Conservation (phyloP, 2,797 vertebrate genomes). For the Platyrinchus mystaceus region DNA sequence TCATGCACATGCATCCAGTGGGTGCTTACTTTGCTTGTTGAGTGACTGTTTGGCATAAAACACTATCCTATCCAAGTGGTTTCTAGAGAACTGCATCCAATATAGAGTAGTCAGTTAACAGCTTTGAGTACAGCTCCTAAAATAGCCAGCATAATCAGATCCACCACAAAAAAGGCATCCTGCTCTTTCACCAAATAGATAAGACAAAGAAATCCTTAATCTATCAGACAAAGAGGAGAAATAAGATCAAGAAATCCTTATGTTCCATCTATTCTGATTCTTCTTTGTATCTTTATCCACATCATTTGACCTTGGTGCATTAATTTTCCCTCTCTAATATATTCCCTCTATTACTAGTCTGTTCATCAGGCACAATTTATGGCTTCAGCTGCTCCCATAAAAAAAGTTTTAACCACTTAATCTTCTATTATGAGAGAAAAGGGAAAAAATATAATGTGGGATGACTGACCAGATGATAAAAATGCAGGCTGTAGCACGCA, state of each 20-base stretch:
- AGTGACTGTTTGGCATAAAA: background rate
- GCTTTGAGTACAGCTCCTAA: background rate
- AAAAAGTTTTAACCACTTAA: background rate
- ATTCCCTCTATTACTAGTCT: background rate
- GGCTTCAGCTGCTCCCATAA: background rate
- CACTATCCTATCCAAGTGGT: background rate
- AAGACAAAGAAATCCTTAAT: background rate
- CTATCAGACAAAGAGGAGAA: background rate
- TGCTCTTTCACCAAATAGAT: background rate
- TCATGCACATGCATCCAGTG: background rate
- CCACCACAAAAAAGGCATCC: background rate
- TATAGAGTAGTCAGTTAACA: background rate
- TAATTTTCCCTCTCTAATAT: background rate
- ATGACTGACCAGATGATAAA: background rate
- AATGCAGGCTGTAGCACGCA: background rate
- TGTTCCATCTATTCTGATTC: background rate
- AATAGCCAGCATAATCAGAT: background rate
- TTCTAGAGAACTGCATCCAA: background rate
- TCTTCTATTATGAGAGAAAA: background rate
- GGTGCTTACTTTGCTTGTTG: background rate
- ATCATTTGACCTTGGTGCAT: background rate
- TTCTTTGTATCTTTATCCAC: background rate
- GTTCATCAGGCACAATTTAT: background rate
- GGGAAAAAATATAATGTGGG: background rate
- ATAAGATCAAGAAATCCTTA: background rate